Conservation (phyloP, 2,113 vertebrate species). For the Dinomys branickii region DNA sequence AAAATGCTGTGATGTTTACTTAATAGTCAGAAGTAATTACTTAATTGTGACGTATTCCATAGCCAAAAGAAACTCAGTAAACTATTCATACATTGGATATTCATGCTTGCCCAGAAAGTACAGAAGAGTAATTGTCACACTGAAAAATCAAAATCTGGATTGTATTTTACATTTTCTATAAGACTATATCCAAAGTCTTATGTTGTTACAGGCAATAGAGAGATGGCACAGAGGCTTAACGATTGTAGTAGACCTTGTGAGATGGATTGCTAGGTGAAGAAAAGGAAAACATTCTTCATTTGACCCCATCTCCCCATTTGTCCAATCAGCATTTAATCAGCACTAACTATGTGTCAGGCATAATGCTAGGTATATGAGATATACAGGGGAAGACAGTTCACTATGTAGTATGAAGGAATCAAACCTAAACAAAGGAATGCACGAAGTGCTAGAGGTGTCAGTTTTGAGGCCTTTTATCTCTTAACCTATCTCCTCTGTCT, state of each 20-base stretch:
- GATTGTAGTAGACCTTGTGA: not conserved
- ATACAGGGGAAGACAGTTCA: not conserved
- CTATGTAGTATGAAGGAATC: not conserved
- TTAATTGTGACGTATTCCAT: not conserved
- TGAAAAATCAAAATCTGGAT: not conserved
- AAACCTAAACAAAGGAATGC: not conserved
- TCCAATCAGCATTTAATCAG: not conserved
- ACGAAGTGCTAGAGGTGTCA: not conserved
- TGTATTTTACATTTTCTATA: not conserved
- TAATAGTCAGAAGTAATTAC: not conserved
- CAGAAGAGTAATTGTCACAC: not conserved
- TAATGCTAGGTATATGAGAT: not conserved
- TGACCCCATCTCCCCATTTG: not conserved
- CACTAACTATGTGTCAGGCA: not conserved
- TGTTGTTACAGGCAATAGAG: not conserved
- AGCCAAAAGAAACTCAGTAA: not conserved
- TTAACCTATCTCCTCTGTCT: not conserved
- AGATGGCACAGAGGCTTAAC: not conserved
- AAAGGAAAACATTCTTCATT: not conserved
- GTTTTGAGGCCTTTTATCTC: not conserved
- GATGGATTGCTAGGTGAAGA: not conserved
- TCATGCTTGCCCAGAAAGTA: not conserved
- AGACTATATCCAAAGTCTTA: not conserved
- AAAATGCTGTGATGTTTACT: not conserved
- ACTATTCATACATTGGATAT: not conserved